Conservation (phyloP, 2,113 vertebrate genomes). For the Paramisgurnus dabryanus region DNA sequence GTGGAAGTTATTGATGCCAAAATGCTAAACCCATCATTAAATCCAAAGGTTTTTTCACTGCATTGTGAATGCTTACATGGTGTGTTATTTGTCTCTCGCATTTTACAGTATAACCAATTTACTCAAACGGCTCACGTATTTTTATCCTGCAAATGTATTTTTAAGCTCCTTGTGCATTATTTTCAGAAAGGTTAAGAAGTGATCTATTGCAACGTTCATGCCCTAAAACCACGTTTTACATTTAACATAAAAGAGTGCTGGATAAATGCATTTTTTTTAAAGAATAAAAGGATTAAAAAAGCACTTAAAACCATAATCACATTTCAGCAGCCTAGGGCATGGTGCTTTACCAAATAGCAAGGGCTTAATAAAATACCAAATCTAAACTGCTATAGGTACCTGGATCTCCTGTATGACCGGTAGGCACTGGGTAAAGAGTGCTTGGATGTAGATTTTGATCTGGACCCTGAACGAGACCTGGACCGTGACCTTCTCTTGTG, state of each 20-base stretch:
- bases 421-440: slow-evolving; percentile 93
- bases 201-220: slow-evolving; percentile 4
- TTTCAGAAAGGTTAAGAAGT: background rate
- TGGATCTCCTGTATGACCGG: slow-evolving; percentile 83
- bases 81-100: background rate
- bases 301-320: slow-evolving; percentile 19
- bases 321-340: slow-evolving; percentile 1
- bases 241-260: slow-evolving; percentile 17
- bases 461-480: slow-evolving; percentile 81
- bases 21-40: too few species aligned
- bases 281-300: slow-evolving; percentile 5
- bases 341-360: slow-evolving; percentile 27
- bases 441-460: slow-evolving; percentile 80
- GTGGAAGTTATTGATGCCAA: background rate
- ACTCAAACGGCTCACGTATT: background rate
- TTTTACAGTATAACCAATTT: background rate
- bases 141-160: background rate
- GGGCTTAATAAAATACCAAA: background rate
- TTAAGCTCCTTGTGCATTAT: too few species aligned
- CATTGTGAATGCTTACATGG: too few species aligned
- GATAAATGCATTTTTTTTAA: slow-evolving; percentile 14
- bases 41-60: too few species aligned
- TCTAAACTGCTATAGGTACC: slow-evolving; percentile 67
- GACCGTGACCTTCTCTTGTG: slow-evolving; percentile 88
- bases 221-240: slow-evolving; percentile 21